These are phyloP conservation scores for Planiliza haematocheilus DNA, from an alignment of 2,113 vertebrate species.

Conservation along the genomic window DNA sequence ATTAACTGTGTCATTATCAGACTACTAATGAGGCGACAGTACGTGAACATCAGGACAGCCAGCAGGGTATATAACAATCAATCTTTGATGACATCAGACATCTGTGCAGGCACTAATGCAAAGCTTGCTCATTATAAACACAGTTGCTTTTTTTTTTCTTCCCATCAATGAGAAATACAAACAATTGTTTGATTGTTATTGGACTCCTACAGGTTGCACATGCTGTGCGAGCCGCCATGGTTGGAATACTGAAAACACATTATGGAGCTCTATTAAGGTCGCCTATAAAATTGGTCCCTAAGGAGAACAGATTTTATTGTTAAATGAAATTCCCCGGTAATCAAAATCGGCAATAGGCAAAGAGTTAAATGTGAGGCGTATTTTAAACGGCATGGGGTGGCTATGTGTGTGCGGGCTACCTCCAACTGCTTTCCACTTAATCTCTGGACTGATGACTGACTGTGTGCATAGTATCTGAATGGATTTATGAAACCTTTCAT, in stretches of 20 bases:
- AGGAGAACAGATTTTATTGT: constrained; percentile 38
- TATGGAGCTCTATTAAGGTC: constrained; percentile 20
- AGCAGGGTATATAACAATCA: constrained; percentile 68
- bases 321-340: constrained; percentile 16
- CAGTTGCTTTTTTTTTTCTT: constrained; percentile 43
- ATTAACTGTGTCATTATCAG: constrained; percentile 57
- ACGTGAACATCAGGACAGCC: constrained; percentile 66
- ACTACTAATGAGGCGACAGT: constrained; percentile 58
- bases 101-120: constrained; percentile 60
- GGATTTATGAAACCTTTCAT: constrained; percentile 53
- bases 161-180: constrained; percentile 67
- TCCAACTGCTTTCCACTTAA: constrained; percentile 34
- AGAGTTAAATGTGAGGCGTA: not conserved
- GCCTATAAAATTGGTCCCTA: constrained; percentile 17
- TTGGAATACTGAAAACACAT: constrained; percentile 44
- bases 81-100: constrained; percentile 72
- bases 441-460: constrained; percentile 24
- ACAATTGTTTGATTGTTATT: constrained; percentile 73
- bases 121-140: constrained; percentile 59
- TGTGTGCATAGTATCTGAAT: constrained; percentile 27
- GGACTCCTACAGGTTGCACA: constrained; percentile 68
- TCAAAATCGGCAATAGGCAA: constrained; percentile 11
- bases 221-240: constrained; percentile 45
- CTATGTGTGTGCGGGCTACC: not conserved
- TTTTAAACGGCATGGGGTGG: not conserved